Evolutionary conservation across 2,888 invertebrate species (phyloP).

Genomic region (Cryptophagus acutangulus): DNA sequence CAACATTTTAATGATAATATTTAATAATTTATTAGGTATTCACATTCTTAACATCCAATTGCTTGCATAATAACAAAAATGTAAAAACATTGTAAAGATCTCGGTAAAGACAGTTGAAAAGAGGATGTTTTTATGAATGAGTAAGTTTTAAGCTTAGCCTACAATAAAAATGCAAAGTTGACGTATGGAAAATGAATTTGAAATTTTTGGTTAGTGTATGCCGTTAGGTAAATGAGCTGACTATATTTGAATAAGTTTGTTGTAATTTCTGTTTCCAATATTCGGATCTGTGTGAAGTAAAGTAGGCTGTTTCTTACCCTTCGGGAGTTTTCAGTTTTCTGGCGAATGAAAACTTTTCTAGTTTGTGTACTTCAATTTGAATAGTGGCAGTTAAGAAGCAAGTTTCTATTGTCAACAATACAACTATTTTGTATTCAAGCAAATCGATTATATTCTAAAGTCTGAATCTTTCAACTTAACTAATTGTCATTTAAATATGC

Average conservation of each 20-base stretch:
- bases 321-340: constrained; percentile 2
- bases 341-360: neutral
- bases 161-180: neutral
- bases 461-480: constrained; percentile 1
- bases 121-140: too few species aligned
- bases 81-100: too few species aligned
- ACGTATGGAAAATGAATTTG: neutral
- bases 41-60: too few species aligned
- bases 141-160: too few species aligned
- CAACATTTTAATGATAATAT: too few species aligned
- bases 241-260: constrained; percentile 1
- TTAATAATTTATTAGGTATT: too few species aligned
- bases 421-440: neutral
- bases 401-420: neutral
- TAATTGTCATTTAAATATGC: neutral
- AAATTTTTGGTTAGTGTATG: neutral
- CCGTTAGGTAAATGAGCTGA: neutral
- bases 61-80: too few species aligned
- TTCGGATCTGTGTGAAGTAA: neutral
- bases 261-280: constrained; percentile 1
- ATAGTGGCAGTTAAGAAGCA: neutral
- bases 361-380: constrained; percentile 1
- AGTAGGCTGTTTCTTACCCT: constrained; percentile 1
- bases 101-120: too few species aligned
- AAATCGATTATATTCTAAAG: neutral